phyloP scores from a whole-genome alignment of 2,113 vertebrate species.

The Aleadryas rufinucha region DNA sequence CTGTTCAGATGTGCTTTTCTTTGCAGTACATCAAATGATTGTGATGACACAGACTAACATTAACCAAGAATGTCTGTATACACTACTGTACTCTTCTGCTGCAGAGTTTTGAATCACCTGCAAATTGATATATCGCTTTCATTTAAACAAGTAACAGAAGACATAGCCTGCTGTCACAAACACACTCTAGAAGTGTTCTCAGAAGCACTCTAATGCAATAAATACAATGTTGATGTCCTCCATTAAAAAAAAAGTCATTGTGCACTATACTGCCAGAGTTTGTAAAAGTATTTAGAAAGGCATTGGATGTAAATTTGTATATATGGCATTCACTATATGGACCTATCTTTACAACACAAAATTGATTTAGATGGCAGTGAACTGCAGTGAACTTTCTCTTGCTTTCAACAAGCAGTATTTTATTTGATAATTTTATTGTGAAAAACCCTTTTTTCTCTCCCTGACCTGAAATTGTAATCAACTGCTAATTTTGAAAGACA shows the following conservation, averaged over 20 bases:
- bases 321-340: neutral
- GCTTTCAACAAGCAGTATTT: neutral
- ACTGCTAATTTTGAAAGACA: neutral
- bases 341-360: neutral
- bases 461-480: neutral
- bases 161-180: neutral
- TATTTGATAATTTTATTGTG: neutral
- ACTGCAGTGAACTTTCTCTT: neutral
- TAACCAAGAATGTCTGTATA: neutral
- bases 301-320: neutral
- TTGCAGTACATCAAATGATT: conserved; percentile 13
- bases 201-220: neutral
- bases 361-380: neutral
- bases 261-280: neutral
- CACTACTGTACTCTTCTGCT: neutral
- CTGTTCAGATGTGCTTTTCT: conserved; percentile 49
- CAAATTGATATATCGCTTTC: neutral
- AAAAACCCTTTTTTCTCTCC: neutral
- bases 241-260: neutral
- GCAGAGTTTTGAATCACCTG: conserved; percentile 2
- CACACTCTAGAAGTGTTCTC: neutral
- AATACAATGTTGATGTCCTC: neutral
- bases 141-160: neutral
- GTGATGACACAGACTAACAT: neutral
- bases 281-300: neutral